Base-by-base conservation (phyloP, 2,113 vertebrate genomes). In the Zapornia atra region DNA sequence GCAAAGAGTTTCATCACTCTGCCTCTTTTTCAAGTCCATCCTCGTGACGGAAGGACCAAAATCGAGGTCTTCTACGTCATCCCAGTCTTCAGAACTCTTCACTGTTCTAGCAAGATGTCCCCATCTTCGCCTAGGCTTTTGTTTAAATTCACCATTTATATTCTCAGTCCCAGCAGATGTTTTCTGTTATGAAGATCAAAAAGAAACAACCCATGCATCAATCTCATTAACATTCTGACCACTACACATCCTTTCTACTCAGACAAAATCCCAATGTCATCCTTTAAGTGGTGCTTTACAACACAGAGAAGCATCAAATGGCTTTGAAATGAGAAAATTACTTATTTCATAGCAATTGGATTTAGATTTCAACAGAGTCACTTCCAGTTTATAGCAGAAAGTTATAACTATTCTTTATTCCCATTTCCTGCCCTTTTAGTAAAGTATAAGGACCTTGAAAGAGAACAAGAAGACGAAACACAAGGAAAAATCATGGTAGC, bases 61-160 rank as follows among this genome's bases (percentile, higher is more conserved):
- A 69, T 98, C 98, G 3, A 97, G 85, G 69, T 98, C 98, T 90
- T 99, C 99, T 40, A 98, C 92, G 51, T 99, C 98, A n/a, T 99
- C 98, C 99, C 99, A 99, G 38, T 99, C 98, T 28, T 99, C 98
- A 4, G 98, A 98, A 73, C 94, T 97, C 94, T 98, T 99, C 4
- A 98, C 83, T 16, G 98, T 97, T 91, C 98, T 98, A 18, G 98
- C 96, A 68, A 98, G 93, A 16, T 98, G 98, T 25, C 98, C 99
- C 99, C 99, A 99, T 44, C 98, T 98, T 72, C 98, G 98, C 48
- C 98, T 98, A 65, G 96, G 98, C 97, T 99, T 99, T 70, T 98
- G 97, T 83, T 99, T 99, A 69, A 90, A 92, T 95, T 98, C 97
- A 38, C 98, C 76, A 51, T 98, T 98, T 60, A 97, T 91, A 86